A percentile compares a stretch with the other conserved stretches of the same genome.
Evolutionary conservation across 2,797 vertebrate species (phyloP).

Genomic region (Chrosomus eos): DNA sequence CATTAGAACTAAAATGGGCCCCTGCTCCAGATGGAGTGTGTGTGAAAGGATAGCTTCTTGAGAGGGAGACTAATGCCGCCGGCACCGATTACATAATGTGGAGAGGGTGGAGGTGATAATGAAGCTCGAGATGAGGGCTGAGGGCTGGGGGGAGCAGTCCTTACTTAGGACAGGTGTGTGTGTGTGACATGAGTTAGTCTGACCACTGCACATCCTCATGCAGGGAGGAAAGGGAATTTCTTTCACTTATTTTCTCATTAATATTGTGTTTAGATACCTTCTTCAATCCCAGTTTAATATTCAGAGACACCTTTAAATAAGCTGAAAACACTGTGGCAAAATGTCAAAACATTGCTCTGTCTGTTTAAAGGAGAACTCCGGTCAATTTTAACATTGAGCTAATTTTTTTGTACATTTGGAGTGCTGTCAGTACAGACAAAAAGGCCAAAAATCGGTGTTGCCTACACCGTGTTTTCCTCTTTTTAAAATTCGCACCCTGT

Average conservation of each 20-base stretch:
- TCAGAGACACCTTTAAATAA: neutral
- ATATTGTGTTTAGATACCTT: neutral
- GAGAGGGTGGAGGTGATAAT: conserved; percentile 62
- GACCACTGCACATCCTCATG: neutral
- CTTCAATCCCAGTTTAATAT: neutral
- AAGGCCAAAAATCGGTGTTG: too few species aligned
- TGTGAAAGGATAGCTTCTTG: conserved; percentile 62
- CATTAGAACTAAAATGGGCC: conserved; percentile 75
- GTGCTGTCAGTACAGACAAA: too few species aligned
- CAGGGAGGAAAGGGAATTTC: conserved; percentile 37
- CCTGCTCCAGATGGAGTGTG: conserved; percentile 68
- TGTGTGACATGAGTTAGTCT: conserved; percentile 66
- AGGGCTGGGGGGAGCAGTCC: conserved; percentile 33
- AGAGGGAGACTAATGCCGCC: conserved; percentile 62
- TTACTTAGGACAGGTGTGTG: conserved; percentile 34
- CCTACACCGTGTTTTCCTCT: too few species aligned
- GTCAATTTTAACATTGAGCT: too few species aligned
- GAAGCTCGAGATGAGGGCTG: conserved; percentile 58
- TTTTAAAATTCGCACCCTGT: too few species aligned
- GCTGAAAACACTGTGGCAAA: neutral
- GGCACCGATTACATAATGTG: conserved; percentile 47
- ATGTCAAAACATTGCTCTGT: neutral
- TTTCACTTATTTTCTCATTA: neutral
- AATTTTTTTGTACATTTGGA: too few species aligned
- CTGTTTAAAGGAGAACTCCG: too few species aligned